phyloP scores from a whole-genome alignment of 1,140 invertebrate genomes.

The Rhagoletis zephyria region DNA sequence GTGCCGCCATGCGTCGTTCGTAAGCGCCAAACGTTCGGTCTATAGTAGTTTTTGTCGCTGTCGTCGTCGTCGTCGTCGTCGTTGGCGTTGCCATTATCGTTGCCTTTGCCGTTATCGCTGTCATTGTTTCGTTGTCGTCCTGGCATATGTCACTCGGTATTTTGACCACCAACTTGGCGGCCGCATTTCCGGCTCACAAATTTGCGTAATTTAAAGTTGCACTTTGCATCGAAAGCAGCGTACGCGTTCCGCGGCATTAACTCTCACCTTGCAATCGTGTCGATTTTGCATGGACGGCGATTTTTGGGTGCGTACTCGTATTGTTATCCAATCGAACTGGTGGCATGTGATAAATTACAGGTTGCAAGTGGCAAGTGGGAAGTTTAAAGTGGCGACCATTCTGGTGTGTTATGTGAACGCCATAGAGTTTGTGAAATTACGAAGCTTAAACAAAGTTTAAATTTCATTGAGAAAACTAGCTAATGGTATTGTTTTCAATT shows the following conservation, averaged over 20 bases:
- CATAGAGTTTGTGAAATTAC: background rate
- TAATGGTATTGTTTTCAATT: no score
- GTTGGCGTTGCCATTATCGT: slow-evolving; percentile 26
- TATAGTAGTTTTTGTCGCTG: slow-evolving; percentile 39
- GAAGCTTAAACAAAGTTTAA: no score
- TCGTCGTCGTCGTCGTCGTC: background rate
- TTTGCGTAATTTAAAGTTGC: slow-evolving; percentile 58
- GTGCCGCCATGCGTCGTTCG: background rate
- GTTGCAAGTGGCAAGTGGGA: background rate
- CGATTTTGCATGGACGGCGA: background rate
- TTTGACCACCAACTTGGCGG: slow-evolving; percentile 73
- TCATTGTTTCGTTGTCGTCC: slow-evolving; percentile 27
- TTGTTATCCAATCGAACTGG: background rate
- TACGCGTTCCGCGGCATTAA: slow-evolving; percentile 47
- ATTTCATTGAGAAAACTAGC: no score
- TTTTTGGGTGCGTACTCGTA: background rate
- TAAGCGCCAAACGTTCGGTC: slow-evolving; percentile 3
- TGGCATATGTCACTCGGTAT: slow-evolving; percentile 70
- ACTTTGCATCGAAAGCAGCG: slow-evolving; percentile 33
- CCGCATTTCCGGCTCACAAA: slow-evolving; percentile 68
- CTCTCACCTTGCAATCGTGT: background rate
- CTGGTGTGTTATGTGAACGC: background rate
- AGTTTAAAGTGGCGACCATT: background rate
- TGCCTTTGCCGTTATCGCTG: slow-evolving; percentile 49
- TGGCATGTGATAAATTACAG: slow-evolving; percentile 16